These are phyloP conservation scores for Gymnocheta viridis DNA, from an alignment of 2,888 invertebrate species.

Conservation along the genomic window DNA sequence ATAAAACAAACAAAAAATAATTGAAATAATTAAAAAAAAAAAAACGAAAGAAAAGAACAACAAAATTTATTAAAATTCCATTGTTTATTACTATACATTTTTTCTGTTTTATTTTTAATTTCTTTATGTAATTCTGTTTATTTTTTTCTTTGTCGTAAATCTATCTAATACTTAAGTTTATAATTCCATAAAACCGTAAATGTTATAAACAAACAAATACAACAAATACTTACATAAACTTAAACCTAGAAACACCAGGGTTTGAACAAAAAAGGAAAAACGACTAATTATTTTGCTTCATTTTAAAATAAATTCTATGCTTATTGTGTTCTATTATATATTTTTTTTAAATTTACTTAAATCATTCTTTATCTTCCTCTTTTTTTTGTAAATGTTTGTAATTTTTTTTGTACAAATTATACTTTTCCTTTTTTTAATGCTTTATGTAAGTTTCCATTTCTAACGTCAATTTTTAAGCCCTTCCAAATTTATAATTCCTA, in stretches of 20 bases:
- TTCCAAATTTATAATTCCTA: slow-evolving; percentile 45
- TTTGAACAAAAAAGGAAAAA: slow-evolving; percentile 19
- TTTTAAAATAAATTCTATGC: slow-evolving; percentile 19
- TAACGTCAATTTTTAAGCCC: slow-evolving; percentile 27
- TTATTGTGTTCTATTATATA: background rate
- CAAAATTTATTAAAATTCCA: slow-evolving; percentile 56
- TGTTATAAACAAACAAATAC: slow-evolving; percentile 26
- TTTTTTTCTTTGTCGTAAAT: slow-evolving; percentile 25
- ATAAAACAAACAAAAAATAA: slow-evolving; percentile 26
- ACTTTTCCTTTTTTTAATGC: slow-evolving; percentile 16
- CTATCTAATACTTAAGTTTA: slow-evolving; percentile 51
- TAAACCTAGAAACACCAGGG: slow-evolving; percentile 1
- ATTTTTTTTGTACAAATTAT: slow-evolving; percentile 30
- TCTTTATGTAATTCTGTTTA: slow-evolving; percentile 15
- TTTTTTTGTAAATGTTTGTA: slow-evolving; percentile 45
- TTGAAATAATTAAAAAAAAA: slow-evolving; percentile 20
- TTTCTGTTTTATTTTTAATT: slow-evolving; percentile 34
- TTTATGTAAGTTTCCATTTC: slow-evolving; percentile 36
- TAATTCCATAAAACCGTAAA: slow-evolving; percentile 46
- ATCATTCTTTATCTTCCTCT: background rate
- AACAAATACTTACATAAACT: slow-evolving; percentile 40
- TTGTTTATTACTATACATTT: slow-evolving; percentile 60
- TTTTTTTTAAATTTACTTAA: background rate
- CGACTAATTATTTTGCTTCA: slow-evolving; percentile 18
- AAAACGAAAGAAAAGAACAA: slow-evolving; percentile 49